A percentile compares a stretch with the other conserved stretches of the same genome.
Evolutionary conservation across 1,140 invertebrate genomes (phyloP).

Genomic region (Globodera rostochiensis): DNA sequence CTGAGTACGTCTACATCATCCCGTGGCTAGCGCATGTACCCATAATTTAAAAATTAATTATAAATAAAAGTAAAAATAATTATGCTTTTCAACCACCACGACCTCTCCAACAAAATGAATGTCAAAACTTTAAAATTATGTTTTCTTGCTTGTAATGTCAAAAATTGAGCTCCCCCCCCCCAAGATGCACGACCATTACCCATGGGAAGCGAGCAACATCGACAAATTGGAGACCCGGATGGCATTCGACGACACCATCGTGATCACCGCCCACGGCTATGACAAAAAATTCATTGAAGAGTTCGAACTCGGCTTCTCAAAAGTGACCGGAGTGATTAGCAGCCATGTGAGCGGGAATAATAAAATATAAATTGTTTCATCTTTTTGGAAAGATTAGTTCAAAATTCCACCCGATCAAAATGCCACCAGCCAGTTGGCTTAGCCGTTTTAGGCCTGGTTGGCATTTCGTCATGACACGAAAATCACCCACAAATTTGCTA

Average conservation of each 20-base stretch:
- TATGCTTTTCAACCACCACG: background rate
- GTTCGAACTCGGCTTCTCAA: slow-evolving; percentile 58
- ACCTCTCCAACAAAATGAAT: no score
- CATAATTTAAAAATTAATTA: slow-evolving; percentile 3
- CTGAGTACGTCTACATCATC: slow-evolving; percentile 61
- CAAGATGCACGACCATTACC: slow-evolving; percentile 63
- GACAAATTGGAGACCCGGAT: slow-evolving; percentile 59
- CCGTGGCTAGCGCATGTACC: slow-evolving; percentile 64
- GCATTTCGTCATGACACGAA: background rate
- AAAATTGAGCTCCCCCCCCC: background rate
- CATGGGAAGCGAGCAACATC: slow-evolving; percentile 63
- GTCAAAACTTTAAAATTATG: no score
- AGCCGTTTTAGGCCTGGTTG: no score
- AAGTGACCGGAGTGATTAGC: slow-evolving; percentile 60
- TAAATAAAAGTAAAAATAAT: no score
- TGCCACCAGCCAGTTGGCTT: no score
- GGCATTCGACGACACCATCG: slow-evolving; percentile 62
- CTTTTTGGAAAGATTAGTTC: no score
- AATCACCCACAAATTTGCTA: background rate
- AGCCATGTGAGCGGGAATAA: slow-evolving; percentile 52
- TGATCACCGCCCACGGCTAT: slow-evolving; percentile 64
- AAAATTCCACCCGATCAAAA: no score
- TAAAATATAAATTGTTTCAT: background rate
- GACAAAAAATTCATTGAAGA: slow-evolving; percentile 65
- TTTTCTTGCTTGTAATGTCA: no score